These are phyloP conservation scores for Mythimna loreyi DNA, from an alignment of 2,888 invertebrate genomes.

Conservation along the genomic window DNA sequence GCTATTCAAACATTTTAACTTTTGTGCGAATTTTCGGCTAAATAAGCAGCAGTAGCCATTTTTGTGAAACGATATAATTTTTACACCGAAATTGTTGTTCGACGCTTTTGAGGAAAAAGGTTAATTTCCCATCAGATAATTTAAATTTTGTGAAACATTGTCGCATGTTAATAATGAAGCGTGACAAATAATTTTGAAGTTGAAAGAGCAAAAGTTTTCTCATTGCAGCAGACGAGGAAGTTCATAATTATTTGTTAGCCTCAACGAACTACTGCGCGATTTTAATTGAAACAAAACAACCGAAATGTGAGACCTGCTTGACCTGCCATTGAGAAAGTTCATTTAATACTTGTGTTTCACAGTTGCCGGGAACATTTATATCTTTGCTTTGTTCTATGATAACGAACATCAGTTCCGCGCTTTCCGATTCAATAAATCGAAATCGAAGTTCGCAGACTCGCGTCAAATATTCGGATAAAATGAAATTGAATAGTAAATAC, in stretches of 20 bases:
- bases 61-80: constrained; percentile 52
- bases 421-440: constrained; percentile 51
- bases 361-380: constrained; percentile 43
- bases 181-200: constrained; percentile 73
- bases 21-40: constrained; percentile 52
- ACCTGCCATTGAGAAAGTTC: constrained; percentile 76
- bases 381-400: constrained; percentile 40
- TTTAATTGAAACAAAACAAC: constrained; percentile 86
- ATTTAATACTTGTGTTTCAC: constrained; percentile 67
- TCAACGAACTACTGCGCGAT: constrained; percentile 75
- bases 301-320: constrained; percentile 78
- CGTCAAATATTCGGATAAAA: constrained; percentile 54
- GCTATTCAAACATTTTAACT: constrained; percentile 56
- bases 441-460: constrained; percentile 42
- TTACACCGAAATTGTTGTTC: constrained; percentile 55
- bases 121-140: constrained; percentile 53
- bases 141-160: constrained; percentile 46
- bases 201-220: constrained; percentile 80
- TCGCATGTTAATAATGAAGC: constrained; percentile 62
- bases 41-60: constrained; percentile 47
- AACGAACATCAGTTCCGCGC: constrained; percentile 21
- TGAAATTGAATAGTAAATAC: constrained; percentile 54
- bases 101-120: constrained; percentile 46
- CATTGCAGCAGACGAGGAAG: constrained; percentile 80
- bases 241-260: constrained; percentile 85